These are phyloP conservation scores for Sphaerophoria taeniata DNA, from an alignment of 2,888 invertebrate species.

Conservation along the genomic window DNA sequence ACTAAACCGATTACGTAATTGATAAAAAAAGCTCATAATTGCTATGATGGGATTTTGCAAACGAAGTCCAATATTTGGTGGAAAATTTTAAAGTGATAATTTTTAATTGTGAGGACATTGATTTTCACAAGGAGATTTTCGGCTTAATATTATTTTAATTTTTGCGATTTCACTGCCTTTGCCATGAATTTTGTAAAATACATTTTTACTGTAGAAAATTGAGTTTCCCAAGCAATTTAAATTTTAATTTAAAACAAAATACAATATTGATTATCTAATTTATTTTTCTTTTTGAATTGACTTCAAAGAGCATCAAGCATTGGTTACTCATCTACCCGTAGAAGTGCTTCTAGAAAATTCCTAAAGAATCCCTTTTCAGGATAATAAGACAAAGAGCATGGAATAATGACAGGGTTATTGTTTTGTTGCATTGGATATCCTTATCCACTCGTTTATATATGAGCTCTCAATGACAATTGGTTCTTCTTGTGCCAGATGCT, in stretches of 20 bases:
- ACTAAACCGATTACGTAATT: constrained; percentile 42
- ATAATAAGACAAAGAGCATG: constrained; percentile 26
- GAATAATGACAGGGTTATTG: constrained; percentile 35
- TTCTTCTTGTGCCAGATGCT: constrained; percentile 60
- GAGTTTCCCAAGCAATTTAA: neutral
- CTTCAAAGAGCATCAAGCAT: neutral
- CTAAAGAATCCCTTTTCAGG: neutral
- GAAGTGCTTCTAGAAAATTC: neutral
- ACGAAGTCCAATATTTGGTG: neutral
- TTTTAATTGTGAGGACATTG: constrained; percentile 1
- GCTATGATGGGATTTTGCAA: constrained; percentile 32
- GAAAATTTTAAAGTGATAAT: constrained; percentile 38
- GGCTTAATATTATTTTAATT: neutral
- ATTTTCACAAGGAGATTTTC: neutral
- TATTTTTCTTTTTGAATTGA: neutral
- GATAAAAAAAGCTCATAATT: constrained; percentile 51
- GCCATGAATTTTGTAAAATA: neutral
- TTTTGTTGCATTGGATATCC: constrained; percentile 11
- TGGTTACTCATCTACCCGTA: neutral
- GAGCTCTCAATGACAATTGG: constrained; percentile 37
- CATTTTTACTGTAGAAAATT: neutral
- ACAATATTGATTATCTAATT: neutral
- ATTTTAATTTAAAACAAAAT: neutral
- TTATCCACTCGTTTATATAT: neutral
- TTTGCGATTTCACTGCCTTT: neutral